Percentiles rank a stretch among this genome's conserved stretches.
These are phyloP conservation scores for Brachyhypopomus occidentalis DNA, from an alignment of 2,113 vertebrate species.

Conservation along the genomic window DNA sequence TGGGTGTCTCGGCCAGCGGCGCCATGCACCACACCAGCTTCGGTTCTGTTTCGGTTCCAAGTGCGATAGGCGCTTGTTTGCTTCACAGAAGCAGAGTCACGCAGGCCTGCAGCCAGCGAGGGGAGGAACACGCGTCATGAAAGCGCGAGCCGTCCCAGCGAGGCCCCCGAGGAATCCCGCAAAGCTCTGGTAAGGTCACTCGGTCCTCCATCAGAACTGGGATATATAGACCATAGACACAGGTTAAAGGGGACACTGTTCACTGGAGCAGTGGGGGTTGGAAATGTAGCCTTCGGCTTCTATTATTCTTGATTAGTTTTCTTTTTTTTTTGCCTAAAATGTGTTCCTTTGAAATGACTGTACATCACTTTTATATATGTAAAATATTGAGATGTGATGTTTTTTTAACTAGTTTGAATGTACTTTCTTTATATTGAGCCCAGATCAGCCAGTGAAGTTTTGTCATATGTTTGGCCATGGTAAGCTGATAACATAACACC, in stretches of 20 bases:
- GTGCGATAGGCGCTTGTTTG: constrained; percentile 9
- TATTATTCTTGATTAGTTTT: background rate
- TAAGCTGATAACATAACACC: too few relatives aligned
- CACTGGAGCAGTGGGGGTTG: background rate
- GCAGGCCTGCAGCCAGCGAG: constrained; percentile 43
- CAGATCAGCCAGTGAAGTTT: too few relatives aligned
- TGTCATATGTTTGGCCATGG: too few relatives aligned
- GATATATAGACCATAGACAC: background rate
- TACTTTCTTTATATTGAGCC: too few relatives aligned
- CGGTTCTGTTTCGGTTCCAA: constrained; percentile 22
- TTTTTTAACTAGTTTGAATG: too few relatives aligned
- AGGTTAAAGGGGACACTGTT: background rate
- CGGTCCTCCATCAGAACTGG: background rate
- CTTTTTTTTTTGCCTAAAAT: background rate
- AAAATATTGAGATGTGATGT: too few relatives aligned
- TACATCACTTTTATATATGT: too few relatives aligned
- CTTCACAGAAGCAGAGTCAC: constrained; percentile 56
- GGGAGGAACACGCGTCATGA: constrained; percentile 41
- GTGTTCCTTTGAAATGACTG: too few relatives aligned
- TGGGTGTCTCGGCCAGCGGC: constrained; percentile 46
- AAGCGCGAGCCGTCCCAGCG: constrained; percentile 30
- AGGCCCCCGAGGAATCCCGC: constrained; percentile 46
- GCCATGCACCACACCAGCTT: background rate
- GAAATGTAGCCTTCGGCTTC: background rate
- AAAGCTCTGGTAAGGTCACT: constrained; percentile 66